Percentiles rank a stretch among this genome's conserved stretches.
Evolutionary conservation across 2,797 vertebrate genomes (phyloP).

Genomic region (Acropternis orthonyx): DNA sequence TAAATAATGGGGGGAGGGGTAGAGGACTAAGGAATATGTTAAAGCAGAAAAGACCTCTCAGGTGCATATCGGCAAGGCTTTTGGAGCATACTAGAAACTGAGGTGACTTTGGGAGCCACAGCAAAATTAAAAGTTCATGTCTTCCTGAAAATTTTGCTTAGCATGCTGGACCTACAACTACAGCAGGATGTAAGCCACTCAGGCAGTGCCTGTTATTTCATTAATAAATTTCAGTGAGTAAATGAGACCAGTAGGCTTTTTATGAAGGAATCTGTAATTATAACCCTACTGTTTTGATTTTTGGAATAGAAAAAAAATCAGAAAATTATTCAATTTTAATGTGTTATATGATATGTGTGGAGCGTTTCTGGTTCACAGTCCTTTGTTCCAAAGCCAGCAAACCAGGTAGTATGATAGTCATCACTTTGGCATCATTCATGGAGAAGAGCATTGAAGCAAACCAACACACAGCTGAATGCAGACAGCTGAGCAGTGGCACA

Average conservation of each 20-base stretch:
- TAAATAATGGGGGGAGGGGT: constrained; percentile 46
- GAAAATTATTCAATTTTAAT: background rate
- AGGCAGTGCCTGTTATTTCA: background rate
- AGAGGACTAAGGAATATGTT: background rate
- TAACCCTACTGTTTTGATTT: background rate
- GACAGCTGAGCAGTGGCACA: background rate
- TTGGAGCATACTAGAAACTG: background rate
- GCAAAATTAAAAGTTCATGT: background rate
- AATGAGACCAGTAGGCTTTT: background rate
- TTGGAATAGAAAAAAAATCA: background rate
- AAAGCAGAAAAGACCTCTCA: background rate
- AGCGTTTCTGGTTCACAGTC: background rate
- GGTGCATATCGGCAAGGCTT: background rate
- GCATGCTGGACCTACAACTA: background rate
- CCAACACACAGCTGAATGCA: background rate
- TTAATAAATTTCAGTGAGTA: constrained; percentile 4
- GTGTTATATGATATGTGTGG: background rate
- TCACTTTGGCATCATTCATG: background rate
- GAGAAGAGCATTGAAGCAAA: background rate
- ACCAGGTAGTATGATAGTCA: background rate
- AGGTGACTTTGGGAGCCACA: background rate
- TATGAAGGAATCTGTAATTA: background rate
- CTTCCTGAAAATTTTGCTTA: background rate
- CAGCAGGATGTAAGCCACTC: background rate
- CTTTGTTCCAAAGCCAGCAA: constrained; percentile 5